Evolutionary conservation across 2,113 vertebrate species (phyloP).

Genomic region (Nyctibius bracteatus): DNA sequence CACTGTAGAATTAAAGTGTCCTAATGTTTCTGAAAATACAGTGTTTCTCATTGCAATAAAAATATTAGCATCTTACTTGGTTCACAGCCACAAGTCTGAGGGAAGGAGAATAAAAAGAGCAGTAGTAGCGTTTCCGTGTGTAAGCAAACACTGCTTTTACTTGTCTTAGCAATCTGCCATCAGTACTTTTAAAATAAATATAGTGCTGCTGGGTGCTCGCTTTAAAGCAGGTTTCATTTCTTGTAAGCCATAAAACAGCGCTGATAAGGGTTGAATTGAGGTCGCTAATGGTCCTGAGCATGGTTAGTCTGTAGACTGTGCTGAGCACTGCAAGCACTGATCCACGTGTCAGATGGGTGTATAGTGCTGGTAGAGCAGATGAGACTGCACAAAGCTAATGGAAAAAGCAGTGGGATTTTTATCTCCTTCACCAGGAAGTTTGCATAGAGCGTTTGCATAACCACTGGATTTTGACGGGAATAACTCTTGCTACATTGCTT

Average conservation of each 20-base stretch:
- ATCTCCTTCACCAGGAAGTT: slow-evolving; percentile 49
- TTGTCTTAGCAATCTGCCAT: neutral
- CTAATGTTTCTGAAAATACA: neutral
- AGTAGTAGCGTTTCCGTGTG: neutral
- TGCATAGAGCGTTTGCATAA: slow-evolving; percentile 40
- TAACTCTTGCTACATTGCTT: slow-evolving; percentile 39
- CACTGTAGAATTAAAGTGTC: neutral
- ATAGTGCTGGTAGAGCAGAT: neutral
- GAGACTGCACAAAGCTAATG: neutral
- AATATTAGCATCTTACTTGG: neutral
- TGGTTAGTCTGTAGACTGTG: neutral
- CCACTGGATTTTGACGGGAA: slow-evolving; percentile 28
- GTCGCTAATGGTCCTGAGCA: neutral
- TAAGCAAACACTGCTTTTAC: neutral
- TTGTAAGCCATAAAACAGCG: neutral
- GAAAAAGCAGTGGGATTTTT: slow-evolving; percentile 20
- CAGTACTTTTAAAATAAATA: neutral
- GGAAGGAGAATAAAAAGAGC: neutral
- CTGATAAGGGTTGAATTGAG: neutral
- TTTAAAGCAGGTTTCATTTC: neutral
- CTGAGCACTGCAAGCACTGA: neutral
- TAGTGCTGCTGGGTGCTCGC: neutral
- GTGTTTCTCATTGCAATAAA: neutral
- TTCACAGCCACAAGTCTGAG: neutral
- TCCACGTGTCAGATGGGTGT: neutral